phyloP scores from a whole-genome alignment of 2,113 vertebrate species.

The Upupa epops region DNA sequence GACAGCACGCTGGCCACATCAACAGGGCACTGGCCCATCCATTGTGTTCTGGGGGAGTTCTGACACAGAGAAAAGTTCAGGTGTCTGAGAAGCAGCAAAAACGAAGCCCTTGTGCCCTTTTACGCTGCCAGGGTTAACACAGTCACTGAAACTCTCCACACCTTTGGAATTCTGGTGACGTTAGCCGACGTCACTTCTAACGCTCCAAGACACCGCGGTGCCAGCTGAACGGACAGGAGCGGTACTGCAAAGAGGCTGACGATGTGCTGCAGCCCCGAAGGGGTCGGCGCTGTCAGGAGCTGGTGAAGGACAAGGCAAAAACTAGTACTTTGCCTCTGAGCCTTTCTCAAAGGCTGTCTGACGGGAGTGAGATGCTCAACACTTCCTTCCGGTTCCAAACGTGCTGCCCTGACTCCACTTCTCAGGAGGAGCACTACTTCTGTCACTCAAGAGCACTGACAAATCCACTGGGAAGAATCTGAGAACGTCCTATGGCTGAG shows the following conservation, averaged over 20 bases:
- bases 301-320: slow-evolving; percentile 19
- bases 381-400: slow-evolving; percentile 56
- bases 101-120: background rate
- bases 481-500: background rate
- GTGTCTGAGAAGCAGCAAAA: background rate
- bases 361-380: slow-evolving; percentile 6
- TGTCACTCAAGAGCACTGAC: slow-evolving; percentile 44
- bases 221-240: background rate
- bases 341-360: background rate
- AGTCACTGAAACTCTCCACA: background rate
- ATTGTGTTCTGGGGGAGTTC: background rate
- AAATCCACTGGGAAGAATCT: slow-evolving; percentile 20
- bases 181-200: background rate
- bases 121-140: background rate
- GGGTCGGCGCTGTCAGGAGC: background rate
- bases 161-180: background rate
- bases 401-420: slow-evolving; percentile 6
- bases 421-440: slow-evolving; percentile 38
- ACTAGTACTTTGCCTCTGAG: background rate
- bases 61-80: background rate
- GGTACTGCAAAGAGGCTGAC: background rate
- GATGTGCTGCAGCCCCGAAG: background rate
- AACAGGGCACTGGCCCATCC: no score
- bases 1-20: no score
- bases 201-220: background rate